phyloP scores from a whole-genome alignment of 2,797 vertebrate species.

The Molothrus aeneus region DNA sequence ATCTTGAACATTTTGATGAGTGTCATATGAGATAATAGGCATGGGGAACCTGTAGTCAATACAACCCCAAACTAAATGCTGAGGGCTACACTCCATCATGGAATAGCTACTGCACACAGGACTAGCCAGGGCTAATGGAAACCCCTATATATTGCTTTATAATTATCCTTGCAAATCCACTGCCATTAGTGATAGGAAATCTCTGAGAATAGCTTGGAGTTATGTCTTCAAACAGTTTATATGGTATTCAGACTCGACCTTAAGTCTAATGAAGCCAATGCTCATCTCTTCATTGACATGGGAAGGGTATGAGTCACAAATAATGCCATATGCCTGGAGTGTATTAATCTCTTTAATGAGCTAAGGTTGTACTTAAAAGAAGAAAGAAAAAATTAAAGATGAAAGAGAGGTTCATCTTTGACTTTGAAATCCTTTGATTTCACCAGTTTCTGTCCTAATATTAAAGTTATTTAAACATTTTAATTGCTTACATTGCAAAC shows the following conservation, averaged over 20 bases:
- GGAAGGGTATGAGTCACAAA: not conserved
- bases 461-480: conserved; percentile 27
- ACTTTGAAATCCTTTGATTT: not conserved
- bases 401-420: not conserved
- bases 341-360: conserved; percentile 22
- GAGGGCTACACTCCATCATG: not conserved
- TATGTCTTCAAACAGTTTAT: not conserved
- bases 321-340: not conserved
- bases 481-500: conserved; percentile 14
- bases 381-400: not conserved
- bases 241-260: not conserved
- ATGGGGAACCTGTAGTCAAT: not conserved
- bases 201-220: not conserved
- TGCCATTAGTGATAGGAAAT: not conserved
- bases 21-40: not conserved
- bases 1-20: not conserved
- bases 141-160: not conserved
- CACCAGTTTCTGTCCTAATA: not conserved
- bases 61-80: not conserved
- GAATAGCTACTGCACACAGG: not conserved
- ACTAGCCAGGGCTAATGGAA: not conserved
- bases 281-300: not conserved
- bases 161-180: not conserved
- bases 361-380: not conserved
- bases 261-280: not conserved